Percentiles rank a stretch among this genome's conserved stretches.
These are phyloP conservation scores for Chamaetylas fuelleborni DNA, from an alignment of 2,113 vertebrate species.

Conservation along the genomic window DNA sequence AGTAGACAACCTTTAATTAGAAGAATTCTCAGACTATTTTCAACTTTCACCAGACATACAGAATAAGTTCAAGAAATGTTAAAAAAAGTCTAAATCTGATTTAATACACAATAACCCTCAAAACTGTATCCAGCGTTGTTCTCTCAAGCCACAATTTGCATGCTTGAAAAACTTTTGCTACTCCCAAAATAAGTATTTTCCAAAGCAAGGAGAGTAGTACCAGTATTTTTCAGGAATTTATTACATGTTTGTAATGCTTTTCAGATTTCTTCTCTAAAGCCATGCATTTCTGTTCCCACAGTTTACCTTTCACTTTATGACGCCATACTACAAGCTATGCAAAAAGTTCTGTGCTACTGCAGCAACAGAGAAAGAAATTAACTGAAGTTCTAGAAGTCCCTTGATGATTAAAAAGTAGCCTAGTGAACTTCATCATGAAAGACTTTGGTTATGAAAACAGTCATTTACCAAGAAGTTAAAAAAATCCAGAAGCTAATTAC, in stretches of 20 bases:
- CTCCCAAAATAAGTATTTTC: neutral
- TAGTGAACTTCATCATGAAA: neutral
- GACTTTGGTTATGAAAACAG: neutral
- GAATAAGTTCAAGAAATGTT: neutral
- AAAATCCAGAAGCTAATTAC: neutral
- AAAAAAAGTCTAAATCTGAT: neutral
- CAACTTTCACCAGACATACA: neutral
- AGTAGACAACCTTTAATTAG: neutral
- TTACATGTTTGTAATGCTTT: neutral
- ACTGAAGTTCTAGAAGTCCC: neutral
- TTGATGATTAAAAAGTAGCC: neutral
- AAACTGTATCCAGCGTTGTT: neutral
- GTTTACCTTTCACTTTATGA: neutral
- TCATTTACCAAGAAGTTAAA: neutral
- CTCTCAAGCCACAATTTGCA: neutral
- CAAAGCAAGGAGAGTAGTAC: neutral
- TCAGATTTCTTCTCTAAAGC: neutral
- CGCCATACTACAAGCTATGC: neutral
- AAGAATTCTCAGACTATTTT: neutral
- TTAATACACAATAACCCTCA: accelerated
- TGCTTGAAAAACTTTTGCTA: neutral
- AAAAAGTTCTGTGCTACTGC: neutral
- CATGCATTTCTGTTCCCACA: neutral
- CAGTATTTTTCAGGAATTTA: neutral
- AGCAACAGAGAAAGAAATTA: neutral